Evolutionary conservation across 2,113 vertebrate genomes (phyloP).

Genomic region (Ginglymostoma cirratum): DNA sequence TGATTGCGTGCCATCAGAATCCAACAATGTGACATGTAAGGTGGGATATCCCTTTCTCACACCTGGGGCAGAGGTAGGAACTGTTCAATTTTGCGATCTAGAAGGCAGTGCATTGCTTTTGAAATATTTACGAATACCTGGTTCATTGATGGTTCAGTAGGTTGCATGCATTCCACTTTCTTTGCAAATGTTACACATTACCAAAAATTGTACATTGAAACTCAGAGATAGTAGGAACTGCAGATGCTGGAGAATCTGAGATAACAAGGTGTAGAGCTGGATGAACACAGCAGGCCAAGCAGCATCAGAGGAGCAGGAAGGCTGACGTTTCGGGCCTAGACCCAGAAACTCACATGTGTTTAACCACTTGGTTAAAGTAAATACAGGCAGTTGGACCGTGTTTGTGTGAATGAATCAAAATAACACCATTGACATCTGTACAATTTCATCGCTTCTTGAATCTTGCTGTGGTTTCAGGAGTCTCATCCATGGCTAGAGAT

Average conservation of each 20-base stretch:
- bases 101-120: not conserved
- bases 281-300: too few species aligned
- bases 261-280: too few species aligned
- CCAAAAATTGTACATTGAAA: not conserved
- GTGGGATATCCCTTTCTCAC: constrained; percentile 88
- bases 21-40: constrained; percentile 68
- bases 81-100: not conserved
- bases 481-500: too few species aligned
- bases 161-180: not conserved
- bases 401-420: not conserved
- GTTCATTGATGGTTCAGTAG: not conserved
- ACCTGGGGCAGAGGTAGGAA: constrained; percentile 61
- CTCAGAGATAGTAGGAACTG: too few species aligned
- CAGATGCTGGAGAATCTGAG: too few species aligned
- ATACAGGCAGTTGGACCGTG: not conserved
- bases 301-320: too few species aligned
- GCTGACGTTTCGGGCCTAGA: not conserved
- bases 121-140: not conserved
- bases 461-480: too few species aligned
- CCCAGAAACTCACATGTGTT: too few species aligned
- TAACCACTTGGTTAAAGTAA: not conserved
- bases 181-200: not conserved
- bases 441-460: too few species aligned
- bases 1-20: not conserved
- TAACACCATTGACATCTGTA: too few species aligned